Evolutionary conservation across 2,113 vertebrate genomes (phyloP).

Genomic region (Clarias batrachus): DNA sequence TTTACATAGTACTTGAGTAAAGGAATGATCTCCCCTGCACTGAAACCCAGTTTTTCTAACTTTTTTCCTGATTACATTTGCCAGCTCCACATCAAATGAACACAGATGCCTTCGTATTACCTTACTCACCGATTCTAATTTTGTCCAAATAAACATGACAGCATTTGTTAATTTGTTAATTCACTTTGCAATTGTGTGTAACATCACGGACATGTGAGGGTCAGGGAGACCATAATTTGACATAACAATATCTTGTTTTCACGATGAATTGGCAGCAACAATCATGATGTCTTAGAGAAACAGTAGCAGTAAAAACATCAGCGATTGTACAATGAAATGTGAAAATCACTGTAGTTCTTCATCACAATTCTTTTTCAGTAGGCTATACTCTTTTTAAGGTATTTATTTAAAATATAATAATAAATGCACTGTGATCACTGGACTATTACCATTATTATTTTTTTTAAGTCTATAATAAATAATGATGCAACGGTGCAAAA

Average conservation of each 20-base stretch:
- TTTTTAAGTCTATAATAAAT: no score
- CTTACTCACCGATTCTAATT: constrained; percentile 49
- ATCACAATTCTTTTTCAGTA: background rate
- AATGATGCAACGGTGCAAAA: background rate
- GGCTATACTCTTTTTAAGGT: background rate
- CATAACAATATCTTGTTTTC: constrained; percentile 10
- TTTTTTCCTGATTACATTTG: constrained; percentile 48
- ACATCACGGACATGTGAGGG: constrained; percentile 32
- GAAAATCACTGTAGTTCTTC: background rate
- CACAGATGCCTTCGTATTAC: constrained; percentile 31
- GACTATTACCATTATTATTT: no score
- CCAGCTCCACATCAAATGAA: constrained; percentile 43
- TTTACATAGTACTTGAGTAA: constrained; percentile 26
- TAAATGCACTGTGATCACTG: no score
- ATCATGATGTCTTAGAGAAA: background rate
- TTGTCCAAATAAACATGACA: constrained; percentile 52
- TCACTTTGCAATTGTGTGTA: constrained; percentile 52
- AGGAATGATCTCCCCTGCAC: constrained; percentile 15
- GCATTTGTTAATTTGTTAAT: constrained; percentile 53
- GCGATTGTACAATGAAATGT: background rate
- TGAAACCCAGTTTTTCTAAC: constrained; percentile 20
- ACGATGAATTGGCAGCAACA: background rate
- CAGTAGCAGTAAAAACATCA: constrained; percentile 14
- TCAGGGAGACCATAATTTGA: constrained; percentile 28
- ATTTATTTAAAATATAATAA: no score